Conservation (phyloP, 2,888 invertebrate species). For the Macrophya alboannulata region DNA sequence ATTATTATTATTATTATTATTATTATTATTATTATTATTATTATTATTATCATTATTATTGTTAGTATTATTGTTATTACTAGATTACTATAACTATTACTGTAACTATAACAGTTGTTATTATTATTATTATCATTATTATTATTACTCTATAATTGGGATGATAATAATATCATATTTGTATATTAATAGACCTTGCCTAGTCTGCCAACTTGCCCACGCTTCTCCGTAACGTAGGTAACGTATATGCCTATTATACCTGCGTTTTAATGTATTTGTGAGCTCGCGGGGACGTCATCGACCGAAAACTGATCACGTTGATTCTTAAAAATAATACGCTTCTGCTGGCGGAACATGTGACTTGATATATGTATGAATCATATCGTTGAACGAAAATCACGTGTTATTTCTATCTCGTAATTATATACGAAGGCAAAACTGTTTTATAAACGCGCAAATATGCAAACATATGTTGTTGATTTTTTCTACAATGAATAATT, state of each 20-base stretch:
- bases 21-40: no score
- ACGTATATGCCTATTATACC: neutral
- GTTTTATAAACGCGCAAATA: no score
- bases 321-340: neutral
- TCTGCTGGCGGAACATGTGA: slow-evolving; percentile 15
- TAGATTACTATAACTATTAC: no score
- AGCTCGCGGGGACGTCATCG: slow-evolving; percentile 33
- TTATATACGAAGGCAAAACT: neutral
- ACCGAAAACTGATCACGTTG: slow-evolving; percentile 45
- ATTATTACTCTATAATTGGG: neutral
- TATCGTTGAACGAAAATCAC: slow-evolving; percentile 12
- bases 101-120: no score
- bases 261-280: slow-evolving; percentile 12
- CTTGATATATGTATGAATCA: slow-evolving; percentile 4
- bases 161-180: slow-evolving; percentile 24
- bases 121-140: neutral
- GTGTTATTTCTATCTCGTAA: slow-evolving; percentile 22
- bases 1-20: no score
- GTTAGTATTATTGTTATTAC: neutral
- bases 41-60: neutral
- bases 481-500: neutral
- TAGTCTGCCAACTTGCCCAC: slow-evolving; percentile 29
- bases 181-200: slow-evolving; percentile 20
- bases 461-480: neutral
- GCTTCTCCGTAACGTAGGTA: neutral